Base-by-base conservation (phyloP, 2,113 vertebrate genomes). In the Cyprinodon brontotheroides region DNA sequence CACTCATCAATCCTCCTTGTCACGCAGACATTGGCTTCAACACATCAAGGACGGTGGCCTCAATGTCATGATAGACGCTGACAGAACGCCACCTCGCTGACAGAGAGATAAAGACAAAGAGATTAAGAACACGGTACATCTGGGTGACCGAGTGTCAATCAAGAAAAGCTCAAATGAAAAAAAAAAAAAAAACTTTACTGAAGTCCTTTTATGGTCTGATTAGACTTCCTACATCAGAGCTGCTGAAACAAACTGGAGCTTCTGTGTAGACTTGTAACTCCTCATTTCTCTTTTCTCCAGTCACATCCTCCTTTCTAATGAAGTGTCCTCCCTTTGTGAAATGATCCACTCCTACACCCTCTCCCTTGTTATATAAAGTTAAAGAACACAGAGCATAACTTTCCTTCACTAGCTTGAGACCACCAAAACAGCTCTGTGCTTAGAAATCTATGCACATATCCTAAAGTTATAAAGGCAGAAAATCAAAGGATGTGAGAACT, bases 401-500 rank as follows among this genome's bases (percentile, higher is more conserved):
- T 43, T 65, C 11, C 36, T 22, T 41, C 38, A 70, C 8, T 11
- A 47, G 39, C 47, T 37, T 67, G 59, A 57, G 61, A n/a, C 50
- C 29, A 29, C n/a, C 11, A 65, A 57, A 47, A 74, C 47, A 61
- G 60, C 43, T 72, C 73, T 82, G 14, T 63, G 37, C 53, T 75
- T 73, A 61, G 68, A 48, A 79, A 72, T 47, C 70, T 43, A 70
- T 68, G 64, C 59, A 74, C 43, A 74, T 76, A 66, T 60, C 79
- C 41, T 43, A 20, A 72, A 74, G 74, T 74, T 50, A n/a, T 9
- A 62, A 80, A 22, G 70, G 70, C 61, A 68, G 62, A 71, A 45
- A 80, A 86, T 79, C 73, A 85, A 82, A 75, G 11, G 48, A 66
- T 73, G 70, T 38, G 76, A 87, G 82, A 86, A 90, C 87, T 89